Evolutionary conservation across 2,888 invertebrate genomes (phyloP).

Genomic region (Agrochola lota): DNA sequence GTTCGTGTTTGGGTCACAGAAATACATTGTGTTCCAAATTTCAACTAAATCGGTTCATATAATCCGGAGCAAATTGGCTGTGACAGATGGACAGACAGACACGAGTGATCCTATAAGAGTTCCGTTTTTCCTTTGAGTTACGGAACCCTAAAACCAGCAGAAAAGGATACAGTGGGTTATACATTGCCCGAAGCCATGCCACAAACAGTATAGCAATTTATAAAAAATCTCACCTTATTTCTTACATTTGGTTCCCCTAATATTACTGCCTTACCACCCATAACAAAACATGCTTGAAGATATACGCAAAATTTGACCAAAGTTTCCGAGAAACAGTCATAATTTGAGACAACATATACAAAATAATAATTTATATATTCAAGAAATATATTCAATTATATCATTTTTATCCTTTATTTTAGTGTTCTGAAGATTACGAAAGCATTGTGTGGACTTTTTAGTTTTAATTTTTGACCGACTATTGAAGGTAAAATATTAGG

Average conservation of each 20-base stretch:
- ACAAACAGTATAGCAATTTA: slow-evolving; percentile 6
- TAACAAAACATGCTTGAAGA: slow-evolving; percentile 20
- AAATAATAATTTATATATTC: slow-evolving; percentile 70
- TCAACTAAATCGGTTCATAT: too few species aligned
- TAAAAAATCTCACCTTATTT: slow-evolving; percentile 20
- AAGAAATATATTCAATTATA: slow-evolving; percentile 71
- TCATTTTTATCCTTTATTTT: slow-evolving; percentile 71
- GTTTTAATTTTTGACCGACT: not conserved
- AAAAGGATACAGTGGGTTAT: not conserved
- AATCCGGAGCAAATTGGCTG: too few species aligned
- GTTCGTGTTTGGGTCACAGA: too few species aligned
- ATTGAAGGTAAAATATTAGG: not conserved
- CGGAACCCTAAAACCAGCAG: too few species aligned
- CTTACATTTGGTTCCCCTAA: not conserved
- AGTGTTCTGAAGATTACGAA: slow-evolving; percentile 41
- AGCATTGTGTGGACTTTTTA: slow-evolving; percentile 46
- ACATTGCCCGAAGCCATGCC: slow-evolving; percentile 12
- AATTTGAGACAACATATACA: slow-evolving; percentile 49
- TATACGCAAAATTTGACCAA: slow-evolving; percentile 23
- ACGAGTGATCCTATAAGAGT: too few species aligned
- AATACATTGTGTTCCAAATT: too few species aligned
- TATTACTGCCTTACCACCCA: slow-evolving; percentile 23
- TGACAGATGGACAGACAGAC: too few species aligned
- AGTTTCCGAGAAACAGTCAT: slow-evolving; percentile 49
- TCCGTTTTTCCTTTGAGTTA: too few species aligned